phyloP scores from a whole-genome alignment of 2,113 vertebrate species.

The Pollachius pollachius region DNA sequence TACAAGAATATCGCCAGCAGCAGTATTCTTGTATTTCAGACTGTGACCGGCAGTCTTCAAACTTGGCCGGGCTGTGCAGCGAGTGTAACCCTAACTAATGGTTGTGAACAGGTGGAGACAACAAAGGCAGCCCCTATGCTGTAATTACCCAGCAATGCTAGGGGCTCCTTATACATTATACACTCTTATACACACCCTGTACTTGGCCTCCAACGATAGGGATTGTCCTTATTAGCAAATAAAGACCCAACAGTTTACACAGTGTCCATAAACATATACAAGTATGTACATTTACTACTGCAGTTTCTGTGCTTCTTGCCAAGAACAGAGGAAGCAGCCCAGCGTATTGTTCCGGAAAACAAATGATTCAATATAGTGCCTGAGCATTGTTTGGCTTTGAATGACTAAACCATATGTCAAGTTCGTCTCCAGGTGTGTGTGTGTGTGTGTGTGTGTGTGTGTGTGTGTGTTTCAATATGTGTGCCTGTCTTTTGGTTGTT shows the following conservation, averaged over 20 bases:
- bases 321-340: slow-evolving; percentile 59
- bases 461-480: not conserved
- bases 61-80: not conserved
- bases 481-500: slow-evolving; percentile 4
- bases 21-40: not conserved
- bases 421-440: slow-evolving; percentile 11
- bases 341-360: slow-evolving; percentile 34
- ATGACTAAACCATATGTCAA: slow-evolving; percentile 47
- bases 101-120: too few relatives aligned
- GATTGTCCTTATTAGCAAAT: too few relatives aligned
- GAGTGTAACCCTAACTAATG: too few relatives aligned
- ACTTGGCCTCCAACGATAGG: too few relatives aligned
- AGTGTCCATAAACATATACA: too few relatives aligned
- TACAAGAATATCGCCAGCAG: too few relatives aligned
- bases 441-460: slow-evolving; percentile 14
- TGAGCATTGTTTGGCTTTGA: slow-evolving; percentile 42
- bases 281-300: not conserved
- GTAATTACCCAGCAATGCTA: too few relatives aligned
- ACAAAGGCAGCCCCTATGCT: too few relatives aligned
- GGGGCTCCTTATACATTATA: too few relatives aligned
- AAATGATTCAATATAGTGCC: slow-evolving; percentile 49
- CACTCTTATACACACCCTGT: too few relatives aligned
- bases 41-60: not conserved
- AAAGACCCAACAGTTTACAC: too few relatives aligned
- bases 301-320: slow-evolving; percentile 20